Evolutionary conservation across 2,113 vertebrate genomes (phyloP).

Genomic region (Ctenodactylus gundi): DNA sequence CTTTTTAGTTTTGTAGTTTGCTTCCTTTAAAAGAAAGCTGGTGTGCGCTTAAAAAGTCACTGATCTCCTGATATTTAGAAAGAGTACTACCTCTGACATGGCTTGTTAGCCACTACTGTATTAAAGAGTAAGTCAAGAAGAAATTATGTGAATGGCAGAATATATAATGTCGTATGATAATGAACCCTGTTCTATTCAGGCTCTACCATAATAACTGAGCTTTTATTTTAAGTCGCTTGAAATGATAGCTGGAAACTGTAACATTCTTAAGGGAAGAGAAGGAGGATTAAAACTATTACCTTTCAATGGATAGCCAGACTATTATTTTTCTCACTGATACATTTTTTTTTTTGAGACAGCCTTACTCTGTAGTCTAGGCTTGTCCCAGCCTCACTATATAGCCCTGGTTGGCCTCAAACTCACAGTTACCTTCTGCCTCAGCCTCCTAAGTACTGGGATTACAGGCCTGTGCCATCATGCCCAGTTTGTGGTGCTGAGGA

Average conservation of each 20-base stretch:
- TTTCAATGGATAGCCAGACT: neutral
- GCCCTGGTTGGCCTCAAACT: too few relatives aligned
- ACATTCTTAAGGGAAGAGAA: neutral
- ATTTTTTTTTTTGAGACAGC: too few relatives aligned
- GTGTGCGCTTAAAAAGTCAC: constrained; percentile 24
- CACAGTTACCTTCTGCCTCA: too few relatives aligned
- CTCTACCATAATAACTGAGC: neutral
- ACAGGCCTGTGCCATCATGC: too few relatives aligned
- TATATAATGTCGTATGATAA: constrained; percentile 14
- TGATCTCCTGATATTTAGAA: constrained; percentile 22
- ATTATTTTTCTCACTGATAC: neutral
- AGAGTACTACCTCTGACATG: neutral
- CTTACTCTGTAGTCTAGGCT: too few relatives aligned
- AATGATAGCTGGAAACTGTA: neutral
- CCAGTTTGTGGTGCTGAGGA: too few relatives aligned
- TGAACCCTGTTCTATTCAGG: neutral
- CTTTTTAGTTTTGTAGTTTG: constrained; percentile 71
- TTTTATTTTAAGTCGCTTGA: constrained; percentile 5
- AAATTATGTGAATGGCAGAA: constrained; percentile 27
- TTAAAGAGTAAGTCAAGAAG: neutral
- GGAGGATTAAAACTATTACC: neutral
- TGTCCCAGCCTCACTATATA: too few relatives aligned
- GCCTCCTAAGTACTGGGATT: too few relatives aligned
- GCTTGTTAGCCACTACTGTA: neutral
- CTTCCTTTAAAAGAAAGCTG: constrained; percentile 69